Conservation (phyloP, 1,140 invertebrate species). For the Lasaia peninsularis region DNA sequence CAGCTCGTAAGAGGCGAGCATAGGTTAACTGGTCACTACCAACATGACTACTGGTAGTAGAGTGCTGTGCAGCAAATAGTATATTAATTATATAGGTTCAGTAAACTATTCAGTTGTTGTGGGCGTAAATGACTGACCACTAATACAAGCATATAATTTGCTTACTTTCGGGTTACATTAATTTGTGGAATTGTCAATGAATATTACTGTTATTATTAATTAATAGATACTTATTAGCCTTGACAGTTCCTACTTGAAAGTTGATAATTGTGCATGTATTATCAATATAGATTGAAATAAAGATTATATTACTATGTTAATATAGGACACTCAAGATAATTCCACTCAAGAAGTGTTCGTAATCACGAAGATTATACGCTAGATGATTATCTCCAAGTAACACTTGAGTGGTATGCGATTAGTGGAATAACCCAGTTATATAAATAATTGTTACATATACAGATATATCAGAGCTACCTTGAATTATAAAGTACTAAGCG, state of each 20-base stretch:
- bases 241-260: conserved; percentile 33
- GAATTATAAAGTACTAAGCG: neutral
- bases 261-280: conserved; percentile 32
- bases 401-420: conserved; percentile 59
- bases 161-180: too few relatives aligned
- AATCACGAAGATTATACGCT: conserved; percentile 58
- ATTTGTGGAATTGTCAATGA: too few relatives aligned
- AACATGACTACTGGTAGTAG: too few relatives aligned
- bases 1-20: too few relatives aligned
- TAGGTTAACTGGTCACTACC: too few relatives aligned
- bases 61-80: too few relatives aligned
- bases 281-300: conserved; percentile 36
- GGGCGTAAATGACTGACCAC: too few relatives aligned
- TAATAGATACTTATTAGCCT: conserved; percentile 15
- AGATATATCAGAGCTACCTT: conserved; percentile 27
- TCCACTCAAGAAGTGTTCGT: conserved; percentile 51
- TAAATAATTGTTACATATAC: conserved; percentile 45
- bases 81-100: too few relatives aligned
- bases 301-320: conserved; percentile 38
- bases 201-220: too few relatives aligned
- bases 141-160: too few relatives aligned
- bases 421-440: conserved; percentile 69
- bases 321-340: conserved; percentile 50
- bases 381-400: conserved; percentile 66
- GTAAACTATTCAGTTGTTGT: too few relatives aligned